A percentile compares a stretch with the other conserved stretches of the same genome.
phyloP scores from a whole-genome alignment of 1,140 invertebrate species.

The Copidosoma floridanum region DNA sequence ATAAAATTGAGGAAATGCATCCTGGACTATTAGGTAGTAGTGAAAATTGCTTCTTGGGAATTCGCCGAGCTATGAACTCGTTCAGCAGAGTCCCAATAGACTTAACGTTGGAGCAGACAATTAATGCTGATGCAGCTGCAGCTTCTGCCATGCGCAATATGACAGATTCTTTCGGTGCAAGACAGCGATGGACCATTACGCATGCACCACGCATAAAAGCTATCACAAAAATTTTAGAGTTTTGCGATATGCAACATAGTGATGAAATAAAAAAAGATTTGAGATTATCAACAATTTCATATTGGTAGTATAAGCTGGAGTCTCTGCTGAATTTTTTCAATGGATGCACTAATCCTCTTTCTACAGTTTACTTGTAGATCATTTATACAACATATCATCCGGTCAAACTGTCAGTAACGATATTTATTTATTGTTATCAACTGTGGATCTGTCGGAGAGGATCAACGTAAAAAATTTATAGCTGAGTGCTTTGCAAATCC shows the following conservation, averaged over 20 bases:
- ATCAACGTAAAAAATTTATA: conserved; percentile 27
- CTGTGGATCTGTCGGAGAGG: conserved; percentile 11
- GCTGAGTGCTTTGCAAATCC: conserved; percentile 20
- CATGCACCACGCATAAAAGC: conserved; percentile 34
- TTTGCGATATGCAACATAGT: neutral
- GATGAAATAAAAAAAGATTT: conserved; percentile 23
- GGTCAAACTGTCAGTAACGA: conserved; percentile 20
- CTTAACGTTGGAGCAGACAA: conserved; percentile 37
- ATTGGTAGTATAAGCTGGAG: conserved; percentile 17
- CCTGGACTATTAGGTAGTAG: neutral
- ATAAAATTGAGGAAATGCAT: neutral
- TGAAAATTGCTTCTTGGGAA: neutral
- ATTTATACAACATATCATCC: conserved; percentile 20
- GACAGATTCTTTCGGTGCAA: conserved; percentile 35
- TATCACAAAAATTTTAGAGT: conserved; percentile 15
- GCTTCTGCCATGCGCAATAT: conserved; percentile 31
- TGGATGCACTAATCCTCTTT: conserved; percentile 17
- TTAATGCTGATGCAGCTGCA: conserved; percentile 38
- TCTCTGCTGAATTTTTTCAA: conserved; percentile 15
- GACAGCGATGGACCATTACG: conserved; percentile 34
- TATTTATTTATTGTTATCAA: conserved; percentile 17
- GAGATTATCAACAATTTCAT: conserved; percentile 8
- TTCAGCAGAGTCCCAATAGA: conserved; percentile 29
- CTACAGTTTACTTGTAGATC: conserved; percentile 13
- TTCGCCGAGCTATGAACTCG: neutral